Evolutionary conservation across 1,140 invertebrate genomes (phyloP).

Genomic region (Limonius californicus): DNA sequence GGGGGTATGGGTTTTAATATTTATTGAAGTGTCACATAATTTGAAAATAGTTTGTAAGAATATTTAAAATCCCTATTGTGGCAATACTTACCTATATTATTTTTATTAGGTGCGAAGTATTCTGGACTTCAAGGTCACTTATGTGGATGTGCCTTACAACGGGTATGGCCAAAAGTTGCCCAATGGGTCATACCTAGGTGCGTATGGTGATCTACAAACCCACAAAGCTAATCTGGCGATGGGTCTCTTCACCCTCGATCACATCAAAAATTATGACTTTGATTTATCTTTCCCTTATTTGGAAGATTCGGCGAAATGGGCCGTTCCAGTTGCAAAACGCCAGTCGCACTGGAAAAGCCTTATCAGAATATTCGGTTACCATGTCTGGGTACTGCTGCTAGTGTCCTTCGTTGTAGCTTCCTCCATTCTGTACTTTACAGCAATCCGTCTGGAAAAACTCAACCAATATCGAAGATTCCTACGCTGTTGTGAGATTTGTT

Average conservation of each 20-base stretch:
- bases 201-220: background rate
- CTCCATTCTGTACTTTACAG: background rate
- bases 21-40: too few species aligned
- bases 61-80: too few species aligned
- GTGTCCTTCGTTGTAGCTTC: background rate
- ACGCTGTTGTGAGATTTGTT: background rate
- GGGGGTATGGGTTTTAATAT: too few species aligned
- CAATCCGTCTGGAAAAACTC: background rate
- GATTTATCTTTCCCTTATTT: conserved; percentile 4
- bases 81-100: too few species aligned
- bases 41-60: too few species aligned
- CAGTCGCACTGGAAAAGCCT: background rate
- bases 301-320: conserved; percentile 5
- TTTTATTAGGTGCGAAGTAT: too few species aligned
- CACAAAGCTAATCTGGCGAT: background rate
- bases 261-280: background rate
- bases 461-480: background rate
- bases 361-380: background rate
- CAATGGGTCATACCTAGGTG: conserved; percentile 2
- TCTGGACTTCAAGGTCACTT: background rate
- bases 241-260: background rate
- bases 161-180: background rate
- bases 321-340: background rate
- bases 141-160: background rate
- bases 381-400: background rate